These are phyloP conservation scores for Torymus auratus DNA, from an alignment of 2,888 invertebrate genomes.

Conservation along the genomic window DNA sequence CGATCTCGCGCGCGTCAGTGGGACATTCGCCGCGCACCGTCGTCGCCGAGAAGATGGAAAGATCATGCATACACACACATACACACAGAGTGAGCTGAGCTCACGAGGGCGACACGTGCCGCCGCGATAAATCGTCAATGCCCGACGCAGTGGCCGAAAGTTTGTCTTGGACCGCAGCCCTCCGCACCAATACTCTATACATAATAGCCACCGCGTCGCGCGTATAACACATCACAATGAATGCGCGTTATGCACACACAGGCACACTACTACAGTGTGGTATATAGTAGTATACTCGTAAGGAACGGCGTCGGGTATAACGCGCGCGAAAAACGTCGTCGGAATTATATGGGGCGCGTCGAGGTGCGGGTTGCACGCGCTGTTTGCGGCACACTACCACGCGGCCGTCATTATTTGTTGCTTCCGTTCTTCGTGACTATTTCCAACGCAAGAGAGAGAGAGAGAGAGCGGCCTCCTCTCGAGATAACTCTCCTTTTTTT, in stretches of 20 bases:
- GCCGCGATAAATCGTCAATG: conserved; percentile 75
- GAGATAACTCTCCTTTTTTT: not conserved
- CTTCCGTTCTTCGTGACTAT: conserved; percentile 73
- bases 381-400: conserved; percentile 70
- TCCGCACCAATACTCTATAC: conserved; percentile 11
- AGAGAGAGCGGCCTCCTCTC: not conserved
- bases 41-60: too few relatives aligned
- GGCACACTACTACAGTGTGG: too few relatives aligned
- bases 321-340: conserved; percentile 73
- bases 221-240: conserved; percentile 25
- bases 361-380: conserved; percentile 69
- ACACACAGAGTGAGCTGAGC: too few relatives aligned
- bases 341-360: conserved; percentile 76
- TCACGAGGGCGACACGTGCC: conserved; percentile 69
- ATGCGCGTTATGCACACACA: not conserved
- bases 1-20: not conserved
- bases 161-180: conserved; percentile 71
- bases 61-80: too few relatives aligned
- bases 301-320: conserved; percentile 4
- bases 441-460: conserved; percentile 56
- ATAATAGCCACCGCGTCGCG: too few relatives aligned
- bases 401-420: conserved; percentile 74
- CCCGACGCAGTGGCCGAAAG: conserved; percentile 65
- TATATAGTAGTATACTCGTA: too few relatives aligned
- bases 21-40: not conserved